phyloP scores from a whole-genome alignment of 2,888 invertebrate genomes.

The Oscheius sp. region DNA sequence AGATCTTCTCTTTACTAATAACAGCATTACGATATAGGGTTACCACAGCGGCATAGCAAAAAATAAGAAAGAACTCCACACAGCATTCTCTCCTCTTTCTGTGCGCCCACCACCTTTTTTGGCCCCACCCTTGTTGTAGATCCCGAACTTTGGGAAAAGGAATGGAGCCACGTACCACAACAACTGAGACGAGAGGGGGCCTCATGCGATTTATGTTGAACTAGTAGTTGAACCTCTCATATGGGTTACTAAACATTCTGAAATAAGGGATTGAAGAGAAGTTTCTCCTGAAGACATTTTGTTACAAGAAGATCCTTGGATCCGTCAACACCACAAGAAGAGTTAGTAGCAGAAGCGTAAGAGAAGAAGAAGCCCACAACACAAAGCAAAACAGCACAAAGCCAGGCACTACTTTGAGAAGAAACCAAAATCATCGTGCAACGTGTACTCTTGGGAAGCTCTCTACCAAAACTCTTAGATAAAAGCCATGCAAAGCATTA shows the following conservation, averaged over 20 bases:
- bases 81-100: neutral
- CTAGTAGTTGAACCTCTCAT: slow-evolving; percentile 20
- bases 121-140: neutral
- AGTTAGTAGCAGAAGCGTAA: slow-evolving; percentile 17
- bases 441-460: too few relatives aligned
- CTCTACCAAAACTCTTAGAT: too few relatives aligned
- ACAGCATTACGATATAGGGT: neutral
- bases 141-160: neutral
- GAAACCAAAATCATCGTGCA: neutral
- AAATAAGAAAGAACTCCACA: neutral
- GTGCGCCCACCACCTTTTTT: neutral
- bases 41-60: neutral
- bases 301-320: slow-evolving; percentile 17
- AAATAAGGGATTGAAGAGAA: slow-evolving; percentile 7
- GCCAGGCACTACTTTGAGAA: neutral
- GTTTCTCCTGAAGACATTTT: neutral
- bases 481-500: too few relatives aligned
- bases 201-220: neutral
- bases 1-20: neutral
- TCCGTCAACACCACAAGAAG: too few relatives aligned
- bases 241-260: slow-evolving; percentile 19
- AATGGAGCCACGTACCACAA: slow-evolving; percentile 9
- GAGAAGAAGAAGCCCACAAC: slow-evolving; percentile 19
- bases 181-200: neutral
- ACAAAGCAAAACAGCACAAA: neutral